Base-by-base conservation (phyloP, 92 coral and sea anemone species). In the Metridium senile region DNA sequence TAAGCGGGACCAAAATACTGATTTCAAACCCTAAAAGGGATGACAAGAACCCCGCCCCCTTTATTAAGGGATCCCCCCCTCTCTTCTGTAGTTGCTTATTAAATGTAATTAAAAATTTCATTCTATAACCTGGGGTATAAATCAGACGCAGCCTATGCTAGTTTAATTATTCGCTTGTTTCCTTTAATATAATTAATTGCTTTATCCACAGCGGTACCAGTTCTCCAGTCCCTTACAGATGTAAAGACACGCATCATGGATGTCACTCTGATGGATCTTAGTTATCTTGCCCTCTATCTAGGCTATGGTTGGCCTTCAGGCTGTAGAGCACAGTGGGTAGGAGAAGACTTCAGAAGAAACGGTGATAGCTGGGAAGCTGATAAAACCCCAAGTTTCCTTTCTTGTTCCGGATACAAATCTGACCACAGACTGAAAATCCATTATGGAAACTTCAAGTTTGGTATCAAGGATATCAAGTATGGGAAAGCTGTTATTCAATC, bases 251-350 rank as follows among this genome's bases (percentile, higher is more conserved):
- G 91, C 63, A 66, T 81, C 7, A 80, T 87, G 97, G 94, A 90
- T 61, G 69, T 86, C 0, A 86, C 94, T 0, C 29, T 79, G 53
- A 0, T 51, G 4, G 74, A 86, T 39, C 25, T 90, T 25, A 85
- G 61, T 22, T 73, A 73, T 20, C 75, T 90, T 28, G 89, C 88
- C 17, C 63, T 86, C 58, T 75, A 77, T 69, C 88, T 86, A 18
- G 94, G 94, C 3, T 89, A 89, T 70, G 91, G 94, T 23, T 90
- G 90, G 91, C 77, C 84, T 39, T 53, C 73, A 8, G 91, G 94
- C n/a, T 86, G 94, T 74, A 58, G 94, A 79, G 85, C 75, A 2
- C 71, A 74, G 69, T 39, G 11, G 23, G 86, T 75, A 19, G 94
- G 91, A 0, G 86, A 90, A 35, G 94, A 90, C 72, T 90, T 86